phyloP scores from a whole-genome alignment of 2,797 vertebrate genomes.

The Falco biarmicus region DNA sequence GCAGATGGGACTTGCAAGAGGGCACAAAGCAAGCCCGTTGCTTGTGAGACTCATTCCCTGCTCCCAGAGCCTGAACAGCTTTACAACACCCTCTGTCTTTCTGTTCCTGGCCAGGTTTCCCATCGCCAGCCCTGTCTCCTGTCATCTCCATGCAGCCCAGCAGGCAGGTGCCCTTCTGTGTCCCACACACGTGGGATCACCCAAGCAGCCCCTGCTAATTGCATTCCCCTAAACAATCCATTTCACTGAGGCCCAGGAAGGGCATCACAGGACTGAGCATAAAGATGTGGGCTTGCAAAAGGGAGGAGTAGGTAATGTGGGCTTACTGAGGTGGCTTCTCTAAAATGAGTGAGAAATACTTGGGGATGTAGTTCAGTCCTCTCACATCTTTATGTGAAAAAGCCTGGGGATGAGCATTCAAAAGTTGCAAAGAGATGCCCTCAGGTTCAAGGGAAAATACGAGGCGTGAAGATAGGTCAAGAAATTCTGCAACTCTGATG shows the following conservation, averaged over 20 bases:
- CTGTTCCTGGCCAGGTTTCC: not conserved
- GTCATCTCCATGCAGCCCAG: not conserved
- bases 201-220: not conserved
- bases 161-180: not conserved
- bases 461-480: not conserved
- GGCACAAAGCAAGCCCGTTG: not conserved
- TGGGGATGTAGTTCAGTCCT: not conserved
- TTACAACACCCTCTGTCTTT: not conserved
- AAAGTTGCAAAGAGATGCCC: not conserved
- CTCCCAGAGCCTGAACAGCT: not conserved
- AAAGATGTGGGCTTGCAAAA: not conserved
- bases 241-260: not conserved
- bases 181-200: fast-evolving
- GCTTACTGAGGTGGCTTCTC: not conserved
- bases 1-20: not conserved
- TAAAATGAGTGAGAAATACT: not conserved
- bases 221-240: not conserved
- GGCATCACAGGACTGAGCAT: not conserved
- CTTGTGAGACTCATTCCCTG: not conserved
- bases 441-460: not conserved
- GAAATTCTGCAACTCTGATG: not conserved
- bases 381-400: not conserved
- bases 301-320: not conserved
- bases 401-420: not conserved
- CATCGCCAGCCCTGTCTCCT: not conserved